Percentiles rank a stretch among this genome's conserved stretches.
These are phyloP conservation scores for Nebria salina DNA, from an alignment of 2,888 invertebrate species.

Conservation along the genomic window DNA sequence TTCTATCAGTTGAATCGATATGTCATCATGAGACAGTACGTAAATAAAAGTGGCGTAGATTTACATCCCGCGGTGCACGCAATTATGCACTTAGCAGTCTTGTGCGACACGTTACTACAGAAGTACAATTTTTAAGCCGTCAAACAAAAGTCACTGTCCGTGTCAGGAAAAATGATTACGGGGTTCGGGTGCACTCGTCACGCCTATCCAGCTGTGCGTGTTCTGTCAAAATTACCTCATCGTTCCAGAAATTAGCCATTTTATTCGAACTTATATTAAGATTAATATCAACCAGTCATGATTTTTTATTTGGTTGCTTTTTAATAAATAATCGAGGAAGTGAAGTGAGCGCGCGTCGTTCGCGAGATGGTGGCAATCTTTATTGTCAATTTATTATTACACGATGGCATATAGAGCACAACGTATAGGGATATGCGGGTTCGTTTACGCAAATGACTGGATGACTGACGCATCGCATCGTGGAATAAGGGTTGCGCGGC, in stretches of 20 bases:
- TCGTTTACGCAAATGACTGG: constrained; percentile 15
- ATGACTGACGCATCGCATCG: constrained; percentile 8
- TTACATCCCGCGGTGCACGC: constrained; percentile 23
- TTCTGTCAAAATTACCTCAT: constrained; percentile 57
- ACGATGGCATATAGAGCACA: constrained; percentile 1
- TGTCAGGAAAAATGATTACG: constrained; percentile 27
- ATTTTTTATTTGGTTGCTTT: constrained; percentile 49
- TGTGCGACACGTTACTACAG: background rate
- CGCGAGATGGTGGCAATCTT: constrained; percentile 25
- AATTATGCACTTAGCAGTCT: constrained; percentile 35
- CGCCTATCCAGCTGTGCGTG: constrained; percentile 56
- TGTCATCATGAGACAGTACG: constrained; percentile 5
- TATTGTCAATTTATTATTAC: constrained; percentile 24
- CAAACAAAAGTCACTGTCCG: background rate
- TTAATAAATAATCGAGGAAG: background rate
- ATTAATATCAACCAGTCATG: constrained; percentile 56
- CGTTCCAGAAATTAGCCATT: constrained; percentile 57
- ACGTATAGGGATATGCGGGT: constrained; percentile 20
- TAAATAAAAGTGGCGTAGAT: constrained; percentile 30
- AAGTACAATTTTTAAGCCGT: background rate
- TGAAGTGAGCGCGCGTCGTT: constrained; percentile 2
- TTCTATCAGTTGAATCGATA: background rate
- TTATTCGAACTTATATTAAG: constrained; percentile 56
- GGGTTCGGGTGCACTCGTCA: constrained; percentile 55
- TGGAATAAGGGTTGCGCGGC: constrained; percentile 17